These are phyloP conservation scores for Rhinichthys osculus DNA, from an alignment of 2,797 vertebrate genomes.

Conservation along the genomic window DNA sequence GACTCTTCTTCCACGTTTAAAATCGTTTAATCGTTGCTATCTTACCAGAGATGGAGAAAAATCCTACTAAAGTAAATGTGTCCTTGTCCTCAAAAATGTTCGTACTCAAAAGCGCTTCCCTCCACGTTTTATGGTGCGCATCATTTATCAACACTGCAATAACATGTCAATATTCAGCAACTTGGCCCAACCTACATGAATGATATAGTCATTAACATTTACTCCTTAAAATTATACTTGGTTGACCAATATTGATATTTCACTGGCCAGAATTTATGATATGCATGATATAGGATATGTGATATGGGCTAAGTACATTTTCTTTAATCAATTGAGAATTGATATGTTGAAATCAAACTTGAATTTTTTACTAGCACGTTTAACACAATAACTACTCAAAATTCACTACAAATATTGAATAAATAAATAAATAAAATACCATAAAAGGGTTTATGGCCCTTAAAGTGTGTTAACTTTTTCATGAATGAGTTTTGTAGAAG, in stretches of 20 bases:
- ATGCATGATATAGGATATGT: neutral
- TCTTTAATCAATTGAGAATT: neutral
- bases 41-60: no score
- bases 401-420: neutral
- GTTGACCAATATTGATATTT: neutral
- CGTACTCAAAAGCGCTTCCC: no score
- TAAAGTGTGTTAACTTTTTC: neutral
- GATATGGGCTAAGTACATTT: neutral
- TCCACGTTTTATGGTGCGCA: no score
- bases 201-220: no score
- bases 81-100: no score
- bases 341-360: no score
- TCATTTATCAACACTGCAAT: neutral
- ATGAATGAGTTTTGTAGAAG: neutral
- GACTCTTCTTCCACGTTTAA: no score
- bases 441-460: neutral
- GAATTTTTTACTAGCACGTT: neutral
- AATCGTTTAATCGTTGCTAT: no score
- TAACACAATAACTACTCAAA: neutral
- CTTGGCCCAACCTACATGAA: no score
- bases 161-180: no score
- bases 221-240: neutral
- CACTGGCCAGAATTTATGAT: no score
- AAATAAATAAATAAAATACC: neutral
- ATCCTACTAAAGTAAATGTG: no score